phyloP scores from a whole-genome alignment of 2,797 vertebrate genomes.

The Schizothorax lantsangensis region DNA sequence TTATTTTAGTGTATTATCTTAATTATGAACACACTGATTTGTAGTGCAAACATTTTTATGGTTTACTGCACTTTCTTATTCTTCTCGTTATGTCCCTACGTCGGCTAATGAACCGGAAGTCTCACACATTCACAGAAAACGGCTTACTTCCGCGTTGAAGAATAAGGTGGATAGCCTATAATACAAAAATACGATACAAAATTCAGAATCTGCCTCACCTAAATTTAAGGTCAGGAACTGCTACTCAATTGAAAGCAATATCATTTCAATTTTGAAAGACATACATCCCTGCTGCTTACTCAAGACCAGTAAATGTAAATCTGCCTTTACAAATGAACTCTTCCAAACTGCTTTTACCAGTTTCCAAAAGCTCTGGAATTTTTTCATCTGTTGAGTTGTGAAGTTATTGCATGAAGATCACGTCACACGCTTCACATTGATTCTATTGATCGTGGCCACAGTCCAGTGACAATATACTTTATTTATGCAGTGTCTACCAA shows the following conservation, averaged over 20 bases:
- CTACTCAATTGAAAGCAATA: neutral
- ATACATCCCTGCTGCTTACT: neutral
- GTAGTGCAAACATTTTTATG: too few relatives aligned
- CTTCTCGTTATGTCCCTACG: too few relatives aligned
- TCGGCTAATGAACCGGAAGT: too few relatives aligned
- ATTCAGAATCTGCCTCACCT: too few relatives aligned
- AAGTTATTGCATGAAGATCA: constrained; percentile 22
- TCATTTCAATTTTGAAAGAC: neutral
- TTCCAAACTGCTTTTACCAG: neutral
- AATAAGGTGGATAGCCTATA: too few relatives aligned
- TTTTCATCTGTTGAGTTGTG: neutral
- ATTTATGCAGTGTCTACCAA: neutral
- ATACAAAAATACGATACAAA: too few relatives aligned
- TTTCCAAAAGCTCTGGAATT: neutral
- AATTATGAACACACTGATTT: too few relatives aligned
- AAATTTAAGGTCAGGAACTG: too few relatives aligned
- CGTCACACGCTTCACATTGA: neutral
- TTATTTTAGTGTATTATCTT: too few relatives aligned
- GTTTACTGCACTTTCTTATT: too few relatives aligned
- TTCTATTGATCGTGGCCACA: neutral
- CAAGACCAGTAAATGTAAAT: neutral
- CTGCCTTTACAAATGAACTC: neutral
- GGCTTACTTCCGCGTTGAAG: too few relatives aligned
- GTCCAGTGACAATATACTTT: neutral
- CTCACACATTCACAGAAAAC: too few relatives aligned